Evolutionary conservation across 2,797 vertebrate genomes (phyloP).

Genomic region (Varecia variegata): DNA sequence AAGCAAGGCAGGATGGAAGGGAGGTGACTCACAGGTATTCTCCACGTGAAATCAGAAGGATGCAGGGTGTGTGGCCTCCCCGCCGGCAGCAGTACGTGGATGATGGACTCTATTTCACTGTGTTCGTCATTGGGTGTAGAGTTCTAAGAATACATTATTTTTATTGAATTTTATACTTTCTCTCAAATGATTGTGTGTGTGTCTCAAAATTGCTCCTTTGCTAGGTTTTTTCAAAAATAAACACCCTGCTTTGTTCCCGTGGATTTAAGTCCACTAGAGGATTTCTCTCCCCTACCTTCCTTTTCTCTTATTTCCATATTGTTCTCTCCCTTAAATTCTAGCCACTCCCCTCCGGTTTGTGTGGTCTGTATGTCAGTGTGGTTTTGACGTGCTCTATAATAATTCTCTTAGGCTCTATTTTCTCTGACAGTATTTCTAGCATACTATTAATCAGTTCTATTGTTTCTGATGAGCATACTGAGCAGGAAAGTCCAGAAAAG

Average conservation of each 20-base stretch:
- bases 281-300: not conserved
- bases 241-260: not conserved
- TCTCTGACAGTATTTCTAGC: constrained; percentile 17
- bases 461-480: not conserved
- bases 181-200: not conserved
- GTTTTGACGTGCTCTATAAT: not conserved
- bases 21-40: not conserved
- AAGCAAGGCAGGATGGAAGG: not conserved
- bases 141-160: not conserved
- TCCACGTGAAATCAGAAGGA: not conserved
- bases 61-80: not conserved
- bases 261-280: not conserved
- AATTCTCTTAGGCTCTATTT: not conserved
- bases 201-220: not conserved
- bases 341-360: not conserved
- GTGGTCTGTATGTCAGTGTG: not conserved
- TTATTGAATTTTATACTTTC: not conserved
- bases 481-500: not conserved
- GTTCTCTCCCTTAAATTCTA: not conserved
- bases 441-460: constrained; percentile 30
- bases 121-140: not conserved
- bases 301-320: not conserved
- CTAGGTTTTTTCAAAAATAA: not conserved
- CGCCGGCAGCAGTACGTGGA: accelerated
- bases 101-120: not conserved